Evolutionary conservation across 2,113 vertebrate genomes (phyloP).

Genomic region (Anoura caudifer): DNA sequence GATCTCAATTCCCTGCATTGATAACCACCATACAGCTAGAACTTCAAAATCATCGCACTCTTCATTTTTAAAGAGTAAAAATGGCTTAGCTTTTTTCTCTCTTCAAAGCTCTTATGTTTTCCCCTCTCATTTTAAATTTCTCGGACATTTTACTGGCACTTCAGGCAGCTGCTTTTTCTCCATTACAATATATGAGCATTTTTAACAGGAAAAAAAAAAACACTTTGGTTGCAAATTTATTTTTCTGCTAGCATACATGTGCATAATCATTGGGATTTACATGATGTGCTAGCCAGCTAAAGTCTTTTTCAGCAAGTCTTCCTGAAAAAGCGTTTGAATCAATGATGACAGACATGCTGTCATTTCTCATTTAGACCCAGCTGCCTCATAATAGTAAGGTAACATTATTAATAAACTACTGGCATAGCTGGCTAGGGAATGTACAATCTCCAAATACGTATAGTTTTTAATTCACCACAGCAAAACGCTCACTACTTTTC

Average conservation of each 20-base stretch:
- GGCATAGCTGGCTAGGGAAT: not conserved
- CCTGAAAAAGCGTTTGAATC: slow-evolving; percentile 1
- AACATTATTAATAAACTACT: slow-evolving; percentile 51
- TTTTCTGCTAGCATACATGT: slow-evolving; percentile 21
- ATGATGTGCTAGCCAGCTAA: not conserved
- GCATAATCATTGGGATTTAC: slow-evolving; percentile 32
- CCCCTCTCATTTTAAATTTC: slow-evolving; percentile 16
- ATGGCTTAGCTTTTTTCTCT: not conserved
- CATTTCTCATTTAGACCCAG: slow-evolving; percentile 35
- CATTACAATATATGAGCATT: slow-evolving; percentile 20
- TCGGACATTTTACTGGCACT: slow-evolving; percentile 23
- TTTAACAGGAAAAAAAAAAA: slow-evolving; percentile 1
- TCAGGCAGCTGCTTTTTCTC: slow-evolving; percentile 46
- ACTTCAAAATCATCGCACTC: not conserved
- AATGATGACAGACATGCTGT: not conserved
- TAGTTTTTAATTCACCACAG: slow-evolving; percentile 13
- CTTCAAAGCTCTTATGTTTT: not conserved
- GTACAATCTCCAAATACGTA: slow-evolving; percentile 22
- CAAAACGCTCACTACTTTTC: slow-evolving; percentile 33
- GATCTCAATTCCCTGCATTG: not conserved
- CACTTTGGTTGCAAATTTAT: slow-evolving; percentile 21
- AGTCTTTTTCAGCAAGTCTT: not conserved
- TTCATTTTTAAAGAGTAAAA: slow-evolving; percentile 17
- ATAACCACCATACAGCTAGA: not conserved
- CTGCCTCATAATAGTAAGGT: slow-evolving; percentile 48